A percentile compares a stretch with the other conserved stretches of the same genome.
Conservation (phyloP, 2,113 vertebrate genomes). For the Mirounga angustirostris region DNA sequence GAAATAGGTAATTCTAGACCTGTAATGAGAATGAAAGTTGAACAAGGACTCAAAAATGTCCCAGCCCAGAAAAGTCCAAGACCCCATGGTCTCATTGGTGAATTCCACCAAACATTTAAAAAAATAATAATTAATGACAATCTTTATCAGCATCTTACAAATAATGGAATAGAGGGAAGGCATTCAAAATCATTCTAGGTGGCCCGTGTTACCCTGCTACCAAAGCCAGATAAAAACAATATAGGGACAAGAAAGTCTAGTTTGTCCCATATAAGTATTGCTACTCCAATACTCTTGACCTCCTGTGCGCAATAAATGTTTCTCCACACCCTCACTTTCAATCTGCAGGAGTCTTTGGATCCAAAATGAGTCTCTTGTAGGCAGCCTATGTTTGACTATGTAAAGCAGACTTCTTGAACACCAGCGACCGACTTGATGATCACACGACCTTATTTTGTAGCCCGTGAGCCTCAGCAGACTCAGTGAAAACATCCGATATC, state of each 20-base stretch:
- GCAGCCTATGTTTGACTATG: not conserved
- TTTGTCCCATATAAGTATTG: not conserved
- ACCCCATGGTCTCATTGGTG: not conserved
- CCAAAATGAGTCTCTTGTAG: not conserved
- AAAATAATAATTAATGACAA: not conserved
- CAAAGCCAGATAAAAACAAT: not conserved
- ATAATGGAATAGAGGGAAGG: not conserved
- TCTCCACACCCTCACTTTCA: not conserved
- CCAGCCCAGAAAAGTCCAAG: not conserved
- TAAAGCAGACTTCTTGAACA: not conserved
- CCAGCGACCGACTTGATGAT: not conserved
- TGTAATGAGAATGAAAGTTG: not conserved
- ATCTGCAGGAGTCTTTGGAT: not conserved
- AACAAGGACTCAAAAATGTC: not conserved
- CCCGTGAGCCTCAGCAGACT: not conserved
- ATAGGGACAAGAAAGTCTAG: not conserved
- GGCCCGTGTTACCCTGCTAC: not conserved
- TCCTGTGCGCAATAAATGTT: not conserved
- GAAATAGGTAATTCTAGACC: not conserved
- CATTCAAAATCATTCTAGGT: not conserved
- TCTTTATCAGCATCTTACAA: not conserved
- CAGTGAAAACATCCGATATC: not conserved
- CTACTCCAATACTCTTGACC: not conserved
- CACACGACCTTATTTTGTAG: not conserved
- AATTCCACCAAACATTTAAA: not conserved